These are phyloP conservation scores for Neria commutata DNA, from an alignment of 2,888 invertebrate species.

Conservation along the genomic window DNA sequence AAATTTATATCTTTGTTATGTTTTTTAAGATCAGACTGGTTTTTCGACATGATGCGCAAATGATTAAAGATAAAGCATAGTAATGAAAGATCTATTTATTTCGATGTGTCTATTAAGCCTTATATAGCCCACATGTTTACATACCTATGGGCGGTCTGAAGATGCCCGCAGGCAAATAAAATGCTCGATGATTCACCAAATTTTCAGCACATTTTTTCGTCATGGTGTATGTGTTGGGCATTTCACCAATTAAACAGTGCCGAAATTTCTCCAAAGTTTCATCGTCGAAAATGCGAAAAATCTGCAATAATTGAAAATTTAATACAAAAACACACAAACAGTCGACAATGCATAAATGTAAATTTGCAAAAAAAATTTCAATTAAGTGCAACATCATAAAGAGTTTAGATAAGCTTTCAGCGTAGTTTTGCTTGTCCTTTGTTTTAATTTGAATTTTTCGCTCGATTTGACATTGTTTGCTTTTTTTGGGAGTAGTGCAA, in stretches of 20 bases:
- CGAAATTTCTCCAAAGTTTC: conserved; percentile 58
- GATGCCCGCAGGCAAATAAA: conserved; percentile 60
- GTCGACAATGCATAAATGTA: too few species aligned
- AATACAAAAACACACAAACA: too few species aligned
- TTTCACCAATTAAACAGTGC: conserved; percentile 58
- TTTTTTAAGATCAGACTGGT: too few species aligned
- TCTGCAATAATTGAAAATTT: conserved; percentile 37
- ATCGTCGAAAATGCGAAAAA: conserved; percentile 59
- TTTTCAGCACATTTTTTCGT: conserved; percentile 62
- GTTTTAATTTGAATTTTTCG: not conserved
- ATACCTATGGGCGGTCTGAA: conserved; percentile 62
- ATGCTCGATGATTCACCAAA: conserved; percentile 60
- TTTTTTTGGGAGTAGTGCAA: too few species aligned
- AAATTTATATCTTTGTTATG: not conserved
- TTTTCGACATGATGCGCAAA: too few species aligned
- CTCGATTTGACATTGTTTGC: too few species aligned
- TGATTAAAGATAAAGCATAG: too few species aligned
- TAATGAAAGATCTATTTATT: too few species aligned
- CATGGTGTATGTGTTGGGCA: conserved; percentile 63
- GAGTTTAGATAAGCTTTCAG: conserved; percentile 3
- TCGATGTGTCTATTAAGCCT: too few species aligned
- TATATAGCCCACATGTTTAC: too few species aligned
- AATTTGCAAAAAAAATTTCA: not conserved
- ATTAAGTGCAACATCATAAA: not conserved
- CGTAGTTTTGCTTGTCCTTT: not conserved